Percentiles rank a stretch among this genome's conserved stretches.
These are phyloP conservation scores for Coecobrya sp. DNA, from an alignment of 2,888 invertebrate species.

Conservation along the genomic window DNA sequence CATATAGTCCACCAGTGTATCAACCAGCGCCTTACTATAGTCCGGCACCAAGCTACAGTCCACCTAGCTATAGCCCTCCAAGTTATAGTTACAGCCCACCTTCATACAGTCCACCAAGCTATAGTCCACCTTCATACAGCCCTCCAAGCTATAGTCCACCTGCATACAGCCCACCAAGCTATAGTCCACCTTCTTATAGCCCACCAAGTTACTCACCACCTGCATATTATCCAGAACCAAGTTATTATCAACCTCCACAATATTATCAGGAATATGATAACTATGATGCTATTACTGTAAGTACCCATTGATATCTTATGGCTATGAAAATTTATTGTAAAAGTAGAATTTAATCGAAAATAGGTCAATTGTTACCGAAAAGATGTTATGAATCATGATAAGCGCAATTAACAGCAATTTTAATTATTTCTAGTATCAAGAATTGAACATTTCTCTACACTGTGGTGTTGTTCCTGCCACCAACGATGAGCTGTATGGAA, in stretches of 20 bases:
- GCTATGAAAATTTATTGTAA: too few relatives aligned
- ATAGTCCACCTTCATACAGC: slow-evolving; percentile 54
- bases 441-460: slow-evolving; percentile 80
- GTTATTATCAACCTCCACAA: slow-evolving; percentile 73
- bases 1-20: slow-evolving; percentile 57
- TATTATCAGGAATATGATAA: slow-evolving; percentile 84
- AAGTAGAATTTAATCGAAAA: too few relatives aligned
- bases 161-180: slow-evolving; percentile 70
- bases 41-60: slow-evolving; percentile 53
- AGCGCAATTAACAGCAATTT: too few relatives aligned
- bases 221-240: slow-evolving; percentile 62
- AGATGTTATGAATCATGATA: too few relatives aligned
- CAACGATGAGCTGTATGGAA: slow-evolving; percentile 82
- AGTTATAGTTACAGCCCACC: slow-evolving; percentile 66
- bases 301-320: slow-evolving; percentile 7
- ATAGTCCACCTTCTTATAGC: slow-evolving; percentile 61
- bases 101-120: slow-evolving; percentile 33
- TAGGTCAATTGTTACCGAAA: too few relatives aligned
- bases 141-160: slow-evolving; percentile 59
- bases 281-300: slow-evolving; percentile 84
- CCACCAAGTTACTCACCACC: slow-evolving; percentile 64
- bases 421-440: slow-evolving; percentile 80
- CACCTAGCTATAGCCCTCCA: slow-evolving; percentile 76
- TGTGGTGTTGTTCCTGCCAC: slow-evolving; percentile 84
- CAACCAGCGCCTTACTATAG: slow-evolving; percentile 61